A percentile compares a stretch with the other conserved stretches of the same genome.
These are phyloP conservation scores for Penaeus chinensis DNA, from an alignment of 1,140 invertebrate species.

Conservation along the genomic window DNA sequence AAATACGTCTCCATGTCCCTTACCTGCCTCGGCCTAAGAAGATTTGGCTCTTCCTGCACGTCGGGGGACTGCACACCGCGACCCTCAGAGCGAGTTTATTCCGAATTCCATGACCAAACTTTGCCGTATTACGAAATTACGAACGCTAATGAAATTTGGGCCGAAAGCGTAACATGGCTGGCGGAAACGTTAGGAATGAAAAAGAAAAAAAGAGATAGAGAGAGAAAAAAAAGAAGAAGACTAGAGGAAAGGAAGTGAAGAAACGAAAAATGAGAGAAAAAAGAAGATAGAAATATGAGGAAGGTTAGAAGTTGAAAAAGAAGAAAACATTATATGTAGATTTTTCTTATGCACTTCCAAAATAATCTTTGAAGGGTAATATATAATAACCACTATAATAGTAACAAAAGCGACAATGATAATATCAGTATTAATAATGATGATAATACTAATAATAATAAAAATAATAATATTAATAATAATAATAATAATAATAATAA, in stretches of 20 bases:
- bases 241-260: neutral
- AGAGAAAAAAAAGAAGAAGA: neutral
- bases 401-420: too few species aligned
- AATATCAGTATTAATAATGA: too few species aligned
- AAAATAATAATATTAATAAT: too few species aligned
- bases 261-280: neutral
- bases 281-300: too few species aligned
- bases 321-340: too few species aligned
- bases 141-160: conserved; percentile 58
- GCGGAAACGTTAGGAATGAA: conserved; percentile 7
- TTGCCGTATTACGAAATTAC: conserved; percentile 58
- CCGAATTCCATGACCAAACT: conserved; percentile 50
- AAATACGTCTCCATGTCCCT: neutral
- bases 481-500: too few species aligned
- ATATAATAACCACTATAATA: too few species aligned
- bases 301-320: too few species aligned
- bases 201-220: neutral
- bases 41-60: conserved; percentile 16
- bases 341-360: too few species aligned
- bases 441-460: too few species aligned
- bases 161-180: neutral
- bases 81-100: conserved; percentile 37
- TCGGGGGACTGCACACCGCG: conserved; percentile 33
- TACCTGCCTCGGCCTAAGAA: conserved; percentile 20
- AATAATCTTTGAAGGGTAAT: too few species aligned